Percentiles rank a stretch among this genome's conserved stretches.
These are phyloP conservation scores for Agrotis ipsilon DNA, from an alignment of 2,888 invertebrate species.

Conservation along the genomic window DNA sequence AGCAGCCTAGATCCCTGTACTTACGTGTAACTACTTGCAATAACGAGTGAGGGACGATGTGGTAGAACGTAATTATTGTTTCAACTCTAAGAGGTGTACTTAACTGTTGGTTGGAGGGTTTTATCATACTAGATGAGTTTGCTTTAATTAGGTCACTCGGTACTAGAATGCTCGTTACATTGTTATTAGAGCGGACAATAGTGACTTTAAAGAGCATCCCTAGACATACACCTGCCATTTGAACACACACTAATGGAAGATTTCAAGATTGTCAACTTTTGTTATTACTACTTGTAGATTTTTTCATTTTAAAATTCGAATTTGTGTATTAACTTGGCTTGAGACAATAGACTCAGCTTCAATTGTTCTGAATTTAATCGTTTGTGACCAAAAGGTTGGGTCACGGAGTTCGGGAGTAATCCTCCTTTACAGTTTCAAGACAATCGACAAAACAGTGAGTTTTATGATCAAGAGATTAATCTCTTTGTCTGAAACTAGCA, in stretches of 20 bases:
- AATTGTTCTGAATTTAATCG: not conserved
- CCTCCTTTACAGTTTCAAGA: not conserved
- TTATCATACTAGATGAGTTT: conserved; percentile 37
- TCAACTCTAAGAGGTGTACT: conserved; percentile 35
- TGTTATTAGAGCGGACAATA: conserved; percentile 36
- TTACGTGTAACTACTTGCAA: not conserved
- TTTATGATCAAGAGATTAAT: not conserved
- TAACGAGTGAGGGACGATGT: conserved; percentile 1
- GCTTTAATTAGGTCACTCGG: conserved; percentile 51
- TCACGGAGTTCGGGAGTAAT: not conserved
- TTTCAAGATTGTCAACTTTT: not conserved
- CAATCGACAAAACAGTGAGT: not conserved
- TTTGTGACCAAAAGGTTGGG: not conserved
- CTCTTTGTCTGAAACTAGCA: not conserved
- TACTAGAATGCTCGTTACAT: conserved; percentile 22
- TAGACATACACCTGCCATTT: not conserved
- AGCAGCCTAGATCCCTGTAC: conserved; percentile 1
- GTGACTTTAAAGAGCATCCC: conserved; percentile 31
- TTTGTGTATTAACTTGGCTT: not conserved
- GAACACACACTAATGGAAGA: conserved; percentile 9
- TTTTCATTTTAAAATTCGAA: not conserved
- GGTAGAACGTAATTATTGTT: conserved; percentile 44
- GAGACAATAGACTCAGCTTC: not conserved
- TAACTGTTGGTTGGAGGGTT: conserved; percentile 38
- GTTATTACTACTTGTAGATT: not conserved